Percentiles rank a stretch among this genome's conserved stretches.
These are phyloP conservation scores for Probaryconus sp. DNA, from an alignment of 1,140 invertebrate species.

Conservation along the genomic window DNA sequence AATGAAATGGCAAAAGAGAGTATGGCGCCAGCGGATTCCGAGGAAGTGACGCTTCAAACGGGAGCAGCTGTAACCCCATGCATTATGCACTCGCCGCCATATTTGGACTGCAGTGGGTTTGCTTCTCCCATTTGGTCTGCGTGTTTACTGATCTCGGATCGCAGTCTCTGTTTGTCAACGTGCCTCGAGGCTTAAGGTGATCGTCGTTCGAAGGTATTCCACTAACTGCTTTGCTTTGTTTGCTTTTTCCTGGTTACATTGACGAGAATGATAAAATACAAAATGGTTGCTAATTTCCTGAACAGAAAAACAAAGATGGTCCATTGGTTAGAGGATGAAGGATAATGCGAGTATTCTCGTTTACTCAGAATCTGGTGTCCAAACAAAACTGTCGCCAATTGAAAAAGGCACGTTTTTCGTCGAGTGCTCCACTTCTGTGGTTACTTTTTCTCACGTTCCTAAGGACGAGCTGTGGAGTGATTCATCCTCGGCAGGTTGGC, in stretches of 20 bases:
- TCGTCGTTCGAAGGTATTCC: slow-evolving; percentile 52
- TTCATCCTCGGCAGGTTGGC: slow-evolving; percentile 53
- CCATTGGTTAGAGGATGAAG: too few relatives aligned
- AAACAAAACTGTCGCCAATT: too few relatives aligned
- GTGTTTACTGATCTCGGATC: slow-evolving; percentile 39
- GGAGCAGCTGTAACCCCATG: slow-evolving; percentile 66
- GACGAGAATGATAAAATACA: background rate
- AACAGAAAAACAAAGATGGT: slow-evolving; percentile 23
- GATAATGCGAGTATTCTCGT: too few relatives aligned
- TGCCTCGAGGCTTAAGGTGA: slow-evolving; percentile 34
- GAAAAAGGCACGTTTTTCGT: too few relatives aligned
- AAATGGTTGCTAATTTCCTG: slow-evolving; percentile 1
- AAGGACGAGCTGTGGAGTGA: too few relatives aligned
- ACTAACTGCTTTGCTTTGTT: slow-evolving; percentile 61
- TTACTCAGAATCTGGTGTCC: too few relatives aligned
- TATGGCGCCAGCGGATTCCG: slow-evolving; percentile 33
- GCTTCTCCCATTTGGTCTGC: slow-evolving; percentile 9
- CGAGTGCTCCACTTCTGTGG: slow-evolving; percentile 16
- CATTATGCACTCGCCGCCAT: slow-evolving; percentile 52
- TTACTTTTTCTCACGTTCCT: slow-evolving; percentile 60
- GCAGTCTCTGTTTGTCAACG: slow-evolving; percentile 58
- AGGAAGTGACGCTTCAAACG: slow-evolving; percentile 58
- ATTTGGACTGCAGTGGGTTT: slow-evolving; percentile 18
- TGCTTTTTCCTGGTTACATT: slow-evolving; percentile 30
- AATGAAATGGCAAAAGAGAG: slow-evolving; percentile 28